These are phyloP conservation scores for Charanyca ferruginea DNA, from an alignment of 2,888 invertebrate genomes.

Conservation along the genomic window DNA sequence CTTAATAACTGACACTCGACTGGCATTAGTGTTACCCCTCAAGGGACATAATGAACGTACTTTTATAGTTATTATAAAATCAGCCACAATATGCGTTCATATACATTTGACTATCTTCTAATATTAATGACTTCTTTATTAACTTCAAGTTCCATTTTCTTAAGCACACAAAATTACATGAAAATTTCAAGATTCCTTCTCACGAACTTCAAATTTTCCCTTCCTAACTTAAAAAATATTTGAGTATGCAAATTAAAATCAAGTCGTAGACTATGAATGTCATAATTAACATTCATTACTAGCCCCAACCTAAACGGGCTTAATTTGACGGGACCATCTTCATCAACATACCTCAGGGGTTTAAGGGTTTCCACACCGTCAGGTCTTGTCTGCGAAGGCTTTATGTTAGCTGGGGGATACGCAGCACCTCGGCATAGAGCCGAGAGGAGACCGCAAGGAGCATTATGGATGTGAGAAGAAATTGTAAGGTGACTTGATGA, in stretches of 20 bases:
- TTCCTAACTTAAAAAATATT: slow-evolving; percentile 38
- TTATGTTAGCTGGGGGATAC: slow-evolving; percentile 75
- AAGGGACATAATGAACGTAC: slow-evolving; percentile 12
- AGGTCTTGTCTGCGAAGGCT: slow-evolving; percentile 72
- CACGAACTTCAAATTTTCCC: slow-evolving; percentile 12
- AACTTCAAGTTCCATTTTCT: slow-evolving; percentile 13
- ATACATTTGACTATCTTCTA: too few relatives aligned
- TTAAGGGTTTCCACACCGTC: slow-evolving; percentile 79
- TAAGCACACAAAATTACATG: slow-evolving; percentile 16
- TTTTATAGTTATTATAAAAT: slow-evolving; percentile 31
- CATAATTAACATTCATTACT: slow-evolving; percentile 60
- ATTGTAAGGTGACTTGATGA: slow-evolving; percentile 6
- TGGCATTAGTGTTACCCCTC: slow-evolving; percentile 38
- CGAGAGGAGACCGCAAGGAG: slow-evolving; percentile 71
- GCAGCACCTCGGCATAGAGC: slow-evolving; percentile 63
- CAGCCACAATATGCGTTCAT: neutral
- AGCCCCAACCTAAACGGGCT: slow-evolving; percentile 55
- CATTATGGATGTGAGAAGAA: slow-evolving; percentile 62
- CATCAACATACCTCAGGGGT: slow-evolving; percentile 81
- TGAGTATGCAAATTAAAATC: slow-evolving; percentile 54
- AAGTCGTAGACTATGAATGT: slow-evolving; percentile 56
- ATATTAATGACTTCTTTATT: neutral
- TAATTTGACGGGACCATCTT: slow-evolving; percentile 80
- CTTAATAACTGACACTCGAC: slow-evolving; percentile 39
- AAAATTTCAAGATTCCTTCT: slow-evolving; percentile 5